Conservation (phyloP, 2,113 vertebrate genomes). For the Chitala chitala region DNA sequence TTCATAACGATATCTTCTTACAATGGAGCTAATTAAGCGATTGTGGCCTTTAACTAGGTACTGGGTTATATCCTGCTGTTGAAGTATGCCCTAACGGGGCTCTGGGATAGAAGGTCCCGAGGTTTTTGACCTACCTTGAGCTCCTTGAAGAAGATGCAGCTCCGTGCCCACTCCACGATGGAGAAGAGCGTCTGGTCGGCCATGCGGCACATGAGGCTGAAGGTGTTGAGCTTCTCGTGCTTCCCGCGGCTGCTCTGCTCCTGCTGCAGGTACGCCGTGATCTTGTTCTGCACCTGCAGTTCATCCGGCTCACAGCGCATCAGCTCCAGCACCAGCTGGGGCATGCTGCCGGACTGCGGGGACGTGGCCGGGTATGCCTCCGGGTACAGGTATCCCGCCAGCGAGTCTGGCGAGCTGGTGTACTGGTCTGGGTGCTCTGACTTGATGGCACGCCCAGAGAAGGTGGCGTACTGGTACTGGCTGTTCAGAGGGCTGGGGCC, state of each 20-base stretch:
- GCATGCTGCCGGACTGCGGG: slow-evolving; percentile 47
- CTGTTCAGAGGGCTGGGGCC: slow-evolving; percentile 38
- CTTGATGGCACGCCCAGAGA: slow-evolving; percentile 70
- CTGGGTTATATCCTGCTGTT: too few species aligned
- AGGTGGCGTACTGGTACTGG: slow-evolving; percentile 67
- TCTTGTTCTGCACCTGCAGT: slow-evolving; percentile 70
- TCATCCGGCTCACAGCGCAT: slow-evolving; percentile 79
- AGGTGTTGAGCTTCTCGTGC: slow-evolving; percentile 61
- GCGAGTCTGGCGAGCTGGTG: slow-evolving; percentile 51
- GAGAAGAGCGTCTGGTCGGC: slow-evolving; percentile 85
- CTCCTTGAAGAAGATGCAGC: slow-evolving; percentile 85
- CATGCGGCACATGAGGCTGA: slow-evolving; percentile 78
- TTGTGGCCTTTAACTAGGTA: too few species aligned
- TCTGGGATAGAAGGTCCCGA: too few species aligned
- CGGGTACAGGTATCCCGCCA: slow-evolving; percentile 53
- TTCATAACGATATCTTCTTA: too few species aligned
- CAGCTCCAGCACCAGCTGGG: slow-evolving; percentile 72
- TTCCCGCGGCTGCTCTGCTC: slow-evolving; percentile 61
- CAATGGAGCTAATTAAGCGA: too few species aligned
- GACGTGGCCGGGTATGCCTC: slow-evolving; percentile 51
- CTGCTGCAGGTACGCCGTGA: slow-evolving; percentile 71
- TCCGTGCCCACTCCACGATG: slow-evolving; percentile 88
- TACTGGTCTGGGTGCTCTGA: slow-evolving; percentile 72
- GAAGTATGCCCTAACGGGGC: too few species aligned
- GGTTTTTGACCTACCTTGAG: slow-evolving; percentile 67